Evolutionary conservation across 1,140 invertebrate genomes (phyloP).

Genomic region (Charaxes varanes): DNA sequence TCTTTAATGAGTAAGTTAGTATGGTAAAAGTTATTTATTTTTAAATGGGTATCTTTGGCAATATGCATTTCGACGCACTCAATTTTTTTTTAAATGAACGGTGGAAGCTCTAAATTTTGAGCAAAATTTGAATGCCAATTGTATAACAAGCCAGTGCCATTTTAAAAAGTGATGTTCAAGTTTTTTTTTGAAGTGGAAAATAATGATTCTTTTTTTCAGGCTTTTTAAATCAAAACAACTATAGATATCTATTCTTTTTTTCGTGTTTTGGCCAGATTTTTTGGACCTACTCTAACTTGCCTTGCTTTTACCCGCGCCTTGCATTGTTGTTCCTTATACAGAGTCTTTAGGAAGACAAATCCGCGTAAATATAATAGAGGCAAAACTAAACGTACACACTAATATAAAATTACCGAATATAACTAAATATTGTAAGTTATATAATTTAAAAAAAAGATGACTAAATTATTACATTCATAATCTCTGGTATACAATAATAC

Average conservation of each 20-base stretch:
- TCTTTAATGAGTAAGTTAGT: conserved; percentile 14
- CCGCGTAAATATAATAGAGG: conserved; percentile 20
- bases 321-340: conserved; percentile 15
- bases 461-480: conserved; percentile 27
- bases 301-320: conserved; percentile 21
- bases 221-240: too few species aligned
- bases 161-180: conserved; percentile 22
- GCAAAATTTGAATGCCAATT: conserved; percentile 38
- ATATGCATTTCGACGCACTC: conserved; percentile 14
- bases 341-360: conserved; percentile 33
- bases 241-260: too few species aligned
- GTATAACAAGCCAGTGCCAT: conserved; percentile 1
- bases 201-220: conserved; percentile 5
- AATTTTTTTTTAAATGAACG: conserved; percentile 16
- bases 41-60: conserved; percentile 37
- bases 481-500: conserved; percentile 37
- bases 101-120: conserved; percentile 56
- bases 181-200: conserved; percentile 13
- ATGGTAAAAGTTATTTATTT: conserved; percentile 15
- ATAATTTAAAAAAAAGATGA: conserved; percentile 20
- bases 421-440: conserved; percentile 19
- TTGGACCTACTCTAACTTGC: conserved; percentile 2
- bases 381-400: conserved; percentile 18
- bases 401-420: conserved; percentile 24
- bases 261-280: background rate